phyloP scores from a whole-genome alignment of 2,888 invertebrate species.

The Aphidius colemani region DNA sequence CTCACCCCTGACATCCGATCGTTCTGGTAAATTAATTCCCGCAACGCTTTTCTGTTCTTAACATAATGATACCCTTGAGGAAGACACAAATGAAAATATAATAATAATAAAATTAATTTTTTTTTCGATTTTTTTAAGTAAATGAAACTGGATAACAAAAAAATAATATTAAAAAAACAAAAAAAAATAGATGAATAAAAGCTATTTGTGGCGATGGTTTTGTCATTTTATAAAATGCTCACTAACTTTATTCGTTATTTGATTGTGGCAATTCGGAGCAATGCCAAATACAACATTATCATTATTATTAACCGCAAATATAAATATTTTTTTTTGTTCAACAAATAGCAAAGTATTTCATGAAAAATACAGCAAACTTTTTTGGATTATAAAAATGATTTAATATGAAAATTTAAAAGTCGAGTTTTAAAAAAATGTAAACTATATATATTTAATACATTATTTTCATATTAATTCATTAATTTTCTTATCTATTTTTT shows the following conservation, averaged over 20 bases:
- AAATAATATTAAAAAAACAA: no score
- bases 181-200: constrained; percentile 8
- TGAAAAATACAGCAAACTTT: not conserved
- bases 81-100: constrained; percentile 32
- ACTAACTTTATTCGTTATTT: constrained; percentile 12
- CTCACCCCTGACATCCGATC: constrained; percentile 34
- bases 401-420: no score
- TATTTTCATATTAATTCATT: no score
- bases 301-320: not conserved
- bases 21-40: constrained; percentile 50
- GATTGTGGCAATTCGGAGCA: constrained; percentile 18
- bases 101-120: no score
- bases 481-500: no score
- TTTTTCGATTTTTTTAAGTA: constrained; percentile 38
- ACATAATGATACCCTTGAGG: constrained; percentile 42
- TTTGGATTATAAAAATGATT: not conserved
- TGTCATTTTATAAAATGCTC: not conserved
- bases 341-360: constrained; percentile 5
- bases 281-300: constrained; percentile 21
- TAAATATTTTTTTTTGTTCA: no score
- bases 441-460: no score
- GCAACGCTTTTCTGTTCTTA: constrained; percentile 42
- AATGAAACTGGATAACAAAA: no score
- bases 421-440: no score
- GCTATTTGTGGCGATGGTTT: constrained; percentile 22